A percentile compares a stretch with the other conserved stretches of the same genome.
phyloP scores from a whole-genome alignment of 2,113 vertebrate species.

The Sylvia atricapilla region DNA sequence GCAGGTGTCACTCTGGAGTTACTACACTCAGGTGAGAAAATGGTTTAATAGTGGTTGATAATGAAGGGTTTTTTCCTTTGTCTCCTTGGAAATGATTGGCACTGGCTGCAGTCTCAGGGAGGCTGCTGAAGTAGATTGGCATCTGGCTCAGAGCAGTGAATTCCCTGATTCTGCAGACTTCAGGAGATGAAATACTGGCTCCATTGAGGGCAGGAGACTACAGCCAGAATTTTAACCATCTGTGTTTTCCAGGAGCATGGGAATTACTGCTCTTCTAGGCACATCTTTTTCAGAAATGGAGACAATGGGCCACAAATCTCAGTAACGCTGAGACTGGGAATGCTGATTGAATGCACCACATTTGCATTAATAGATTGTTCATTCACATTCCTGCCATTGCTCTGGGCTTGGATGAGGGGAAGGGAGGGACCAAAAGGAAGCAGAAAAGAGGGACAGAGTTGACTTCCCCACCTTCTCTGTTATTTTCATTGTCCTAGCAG shows the following conservation, averaged over 20 bases:
- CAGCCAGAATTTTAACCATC: neutral
- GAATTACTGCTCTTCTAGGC: slow-evolving; percentile 27
- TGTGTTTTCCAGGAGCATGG: slow-evolving; percentile 26
- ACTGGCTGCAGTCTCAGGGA: neutral
- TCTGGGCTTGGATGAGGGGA: neutral
- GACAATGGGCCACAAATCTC: slow-evolving; percentile 34
- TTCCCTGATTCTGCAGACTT: neutral
- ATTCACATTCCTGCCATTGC: neutral
- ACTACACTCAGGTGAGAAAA: accelerated
- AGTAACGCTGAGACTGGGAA: neutral
- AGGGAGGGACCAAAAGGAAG: neutral
- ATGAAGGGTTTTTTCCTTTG: neutral
- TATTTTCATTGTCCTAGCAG: neutral
- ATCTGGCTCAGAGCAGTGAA: neutral
- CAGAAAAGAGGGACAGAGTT: neutral
- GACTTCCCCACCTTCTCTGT: neutral
- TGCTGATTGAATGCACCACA: neutral
- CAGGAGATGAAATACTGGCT: neutral
- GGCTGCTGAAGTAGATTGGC: neutral
- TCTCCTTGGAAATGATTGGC: neutral
- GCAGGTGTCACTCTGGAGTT: neutral
- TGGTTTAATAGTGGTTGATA: neutral
- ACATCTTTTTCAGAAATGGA: neutral
- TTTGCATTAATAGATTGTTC: neutral
- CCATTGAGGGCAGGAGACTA: neutral